Evolutionary conservation across 2,888 invertebrate genomes (phyloP).

Genomic region (Agrochola litura): DNA sequence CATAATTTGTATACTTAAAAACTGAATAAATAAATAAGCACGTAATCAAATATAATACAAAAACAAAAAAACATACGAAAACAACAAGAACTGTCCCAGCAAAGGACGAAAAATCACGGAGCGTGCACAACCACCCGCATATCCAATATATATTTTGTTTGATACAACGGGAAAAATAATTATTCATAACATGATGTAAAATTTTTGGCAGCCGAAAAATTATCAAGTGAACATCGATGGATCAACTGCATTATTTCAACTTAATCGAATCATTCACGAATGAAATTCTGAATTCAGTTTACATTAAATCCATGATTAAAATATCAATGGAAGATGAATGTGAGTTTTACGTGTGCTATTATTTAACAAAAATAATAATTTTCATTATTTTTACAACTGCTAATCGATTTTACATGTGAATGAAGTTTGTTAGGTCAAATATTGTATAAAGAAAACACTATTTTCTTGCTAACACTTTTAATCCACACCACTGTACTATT

Average conservation of each 20-base stretch:
- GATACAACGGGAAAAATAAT: too few relatives aligned
- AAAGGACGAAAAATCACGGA: too few relatives aligned
- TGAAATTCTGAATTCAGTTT: slow-evolving; percentile 42
- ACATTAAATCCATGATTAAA: slow-evolving; percentile 42
- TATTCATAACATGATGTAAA: neutral
- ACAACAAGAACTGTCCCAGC: too few relatives aligned
- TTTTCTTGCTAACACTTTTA: too few relatives aligned
- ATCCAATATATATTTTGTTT: too few relatives aligned
- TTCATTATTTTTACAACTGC: neutral
- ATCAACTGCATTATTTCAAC: slow-evolving; percentile 42
- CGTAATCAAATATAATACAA: too few relatives aligned
- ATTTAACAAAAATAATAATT: neutral
- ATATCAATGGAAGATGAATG: slow-evolving; percentile 40
- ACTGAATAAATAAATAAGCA: too few relatives aligned
- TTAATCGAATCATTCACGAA: slow-evolving; percentile 48
- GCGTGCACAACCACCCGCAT: too few relatives aligned
- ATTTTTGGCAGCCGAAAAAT: neutral
- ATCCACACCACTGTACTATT: too few relatives aligned
- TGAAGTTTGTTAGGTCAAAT: neutral
- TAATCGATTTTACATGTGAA: neutral
- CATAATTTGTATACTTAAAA: too few relatives aligned
- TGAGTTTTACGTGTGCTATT: neutral
- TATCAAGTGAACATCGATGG: slow-evolving; percentile 1
- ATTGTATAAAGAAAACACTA: too few relatives aligned
- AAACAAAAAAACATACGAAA: too few relatives aligned